These are phyloP conservation scores for Drosophila trapezifrons DNA, from an alignment of 1,140 invertebrate species.

Conservation along the genomic window DNA sequence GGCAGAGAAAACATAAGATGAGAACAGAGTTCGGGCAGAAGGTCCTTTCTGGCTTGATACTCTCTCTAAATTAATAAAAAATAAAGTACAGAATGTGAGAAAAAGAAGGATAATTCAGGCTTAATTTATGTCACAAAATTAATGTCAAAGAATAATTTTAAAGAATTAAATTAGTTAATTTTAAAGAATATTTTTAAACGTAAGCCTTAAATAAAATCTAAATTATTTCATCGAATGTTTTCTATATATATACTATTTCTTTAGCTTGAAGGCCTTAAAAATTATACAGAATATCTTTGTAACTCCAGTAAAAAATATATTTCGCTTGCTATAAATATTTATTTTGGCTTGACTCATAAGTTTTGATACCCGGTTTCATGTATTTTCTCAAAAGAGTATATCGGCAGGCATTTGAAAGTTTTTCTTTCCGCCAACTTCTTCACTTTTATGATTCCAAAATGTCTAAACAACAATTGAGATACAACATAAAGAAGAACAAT, in stretches of 20 bases:
- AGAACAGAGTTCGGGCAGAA: not conserved
- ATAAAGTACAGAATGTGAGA: no score
- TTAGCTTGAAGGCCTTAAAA: no score
- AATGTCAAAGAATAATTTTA: no score
- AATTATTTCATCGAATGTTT: no score
- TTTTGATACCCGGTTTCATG: not conserved
- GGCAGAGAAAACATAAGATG: not conserved
- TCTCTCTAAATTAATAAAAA: not conserved
- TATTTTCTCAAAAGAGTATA: slow-evolving; percentile 6
- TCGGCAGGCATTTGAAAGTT: slow-evolving; percentile 45
- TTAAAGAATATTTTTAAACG: no score
- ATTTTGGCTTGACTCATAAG: not conserved
- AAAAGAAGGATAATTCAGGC: no score
- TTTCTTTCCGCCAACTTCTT: slow-evolving; percentile 50
- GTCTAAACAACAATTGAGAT: slow-evolving; percentile 52
- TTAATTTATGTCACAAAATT: no score
- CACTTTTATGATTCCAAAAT: slow-evolving; percentile 62
- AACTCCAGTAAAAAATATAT: not conserved
- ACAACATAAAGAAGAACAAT: slow-evolving; percentile 50
- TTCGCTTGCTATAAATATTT: not conserved
- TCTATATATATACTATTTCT: no score
- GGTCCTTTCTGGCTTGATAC: not conserved
- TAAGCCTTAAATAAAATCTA: no score
- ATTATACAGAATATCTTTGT: no score
- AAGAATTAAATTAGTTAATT: no score